These are phyloP conservation scores for Hypanus sabinus DNA, from an alignment of 2,113 vertebrate genomes.

Conservation along the genomic window DNA sequence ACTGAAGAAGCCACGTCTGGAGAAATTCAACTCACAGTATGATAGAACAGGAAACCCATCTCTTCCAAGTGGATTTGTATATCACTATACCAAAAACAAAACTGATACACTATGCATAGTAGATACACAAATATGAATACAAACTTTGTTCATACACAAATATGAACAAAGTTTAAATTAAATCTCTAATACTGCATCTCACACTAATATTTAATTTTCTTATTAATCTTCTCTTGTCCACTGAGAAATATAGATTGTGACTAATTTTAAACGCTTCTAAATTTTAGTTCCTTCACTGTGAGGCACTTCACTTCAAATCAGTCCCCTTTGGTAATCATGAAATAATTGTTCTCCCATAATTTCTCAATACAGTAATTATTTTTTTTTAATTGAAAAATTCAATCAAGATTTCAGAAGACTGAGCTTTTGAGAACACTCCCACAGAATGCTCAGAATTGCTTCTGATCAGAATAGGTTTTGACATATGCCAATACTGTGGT, in stretches of 20 bases:
- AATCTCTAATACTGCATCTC: background rate
- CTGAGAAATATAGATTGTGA: conserved; percentile 3
- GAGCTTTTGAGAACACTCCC: background rate
- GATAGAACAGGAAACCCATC: background rate
- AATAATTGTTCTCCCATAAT: background rate
- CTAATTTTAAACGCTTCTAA: conserved; percentile 11
- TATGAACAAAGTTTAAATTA: background rate
- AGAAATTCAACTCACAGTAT: background rate
- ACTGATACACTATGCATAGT: background rate
- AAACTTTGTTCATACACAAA: too few relatives aligned
- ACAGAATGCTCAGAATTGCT: background rate
- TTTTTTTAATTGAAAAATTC: background rate
- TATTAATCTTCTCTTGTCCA: background rate
- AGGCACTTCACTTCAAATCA: background rate
- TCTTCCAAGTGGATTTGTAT: background rate
- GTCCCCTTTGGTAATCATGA: background rate
- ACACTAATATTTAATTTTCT: background rate
- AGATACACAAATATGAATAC: background rate
- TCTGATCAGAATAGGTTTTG: background rate
- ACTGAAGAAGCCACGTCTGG: background rate
- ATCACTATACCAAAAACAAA: background rate
- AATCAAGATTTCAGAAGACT: background rate
- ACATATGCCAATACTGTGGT: background rate
- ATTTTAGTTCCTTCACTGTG: background rate
- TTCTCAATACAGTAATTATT: background rate